Conservation (phyloP, 2,797 vertebrate genomes). For the Threskiornis aethiopicus region DNA sequence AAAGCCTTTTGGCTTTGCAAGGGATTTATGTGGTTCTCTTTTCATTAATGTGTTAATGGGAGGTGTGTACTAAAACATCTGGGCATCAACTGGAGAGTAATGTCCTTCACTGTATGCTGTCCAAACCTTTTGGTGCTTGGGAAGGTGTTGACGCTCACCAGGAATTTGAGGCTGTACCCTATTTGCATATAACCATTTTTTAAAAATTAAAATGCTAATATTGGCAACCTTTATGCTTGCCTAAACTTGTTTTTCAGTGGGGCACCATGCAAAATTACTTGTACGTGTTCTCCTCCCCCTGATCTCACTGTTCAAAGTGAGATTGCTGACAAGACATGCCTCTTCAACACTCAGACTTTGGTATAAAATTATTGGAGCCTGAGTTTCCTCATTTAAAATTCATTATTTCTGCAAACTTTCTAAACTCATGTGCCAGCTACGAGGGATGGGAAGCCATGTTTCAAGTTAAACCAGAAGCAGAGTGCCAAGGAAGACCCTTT, state of each 20-base stretch:
- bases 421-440: not conserved
- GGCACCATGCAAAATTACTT: not conserved
- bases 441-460: not conserved
- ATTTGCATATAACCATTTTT: not conserved
- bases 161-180: not conserved
- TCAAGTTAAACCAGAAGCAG: not conserved
- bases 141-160: not conserved
- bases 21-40: not conserved
- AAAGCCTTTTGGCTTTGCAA: not conserved
- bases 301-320: not conserved
- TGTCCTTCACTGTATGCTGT: not conserved
- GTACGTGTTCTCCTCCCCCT: not conserved
- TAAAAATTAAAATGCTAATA: not conserved
- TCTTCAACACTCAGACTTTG: accelerated
- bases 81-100: not conserved
- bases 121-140: not conserved
- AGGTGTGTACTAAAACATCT: not conserved
- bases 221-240: not conserved
- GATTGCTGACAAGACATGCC: not conserved
- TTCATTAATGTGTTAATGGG: not conserved
- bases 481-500: not conserved
- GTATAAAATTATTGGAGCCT: not conserved
- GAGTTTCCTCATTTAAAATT: not conserved
- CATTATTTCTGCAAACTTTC: not conserved
- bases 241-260: not conserved